phyloP scores from a whole-genome alignment of 2,113 vertebrate genomes.

The Narcine bancroftii region DNA sequence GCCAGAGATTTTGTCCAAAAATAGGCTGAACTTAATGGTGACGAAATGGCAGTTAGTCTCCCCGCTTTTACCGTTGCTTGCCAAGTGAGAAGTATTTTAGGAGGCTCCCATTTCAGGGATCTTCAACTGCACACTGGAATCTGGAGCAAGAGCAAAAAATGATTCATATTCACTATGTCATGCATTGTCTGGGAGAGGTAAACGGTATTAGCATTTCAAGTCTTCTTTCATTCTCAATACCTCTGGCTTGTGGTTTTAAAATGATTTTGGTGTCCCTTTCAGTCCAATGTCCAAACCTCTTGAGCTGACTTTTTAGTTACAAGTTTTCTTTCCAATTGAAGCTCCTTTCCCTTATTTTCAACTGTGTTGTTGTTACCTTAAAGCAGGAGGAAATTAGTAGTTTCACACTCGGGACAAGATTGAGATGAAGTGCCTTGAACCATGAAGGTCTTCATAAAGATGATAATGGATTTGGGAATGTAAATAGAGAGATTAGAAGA shows the following conservation, averaged over 20 bases:
- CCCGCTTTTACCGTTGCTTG: neutral
- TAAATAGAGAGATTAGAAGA: neutral
- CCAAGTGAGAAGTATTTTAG: neutral
- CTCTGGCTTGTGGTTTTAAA: neutral
- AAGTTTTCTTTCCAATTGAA: neutral
- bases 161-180: no score
- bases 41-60: neutral
- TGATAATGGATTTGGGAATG: neutral
- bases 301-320: neutral
- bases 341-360: neutral
- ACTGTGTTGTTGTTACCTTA: neutral
- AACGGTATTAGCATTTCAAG: no score
- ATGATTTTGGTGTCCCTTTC: neutral
- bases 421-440: neutral
- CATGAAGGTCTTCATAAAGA: neutral
- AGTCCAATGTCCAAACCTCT: neutral
- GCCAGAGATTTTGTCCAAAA: neutral
- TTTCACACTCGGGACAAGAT: neutral
- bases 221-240: neutral
- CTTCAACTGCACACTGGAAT: neutral
- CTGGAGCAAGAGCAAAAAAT: no score
- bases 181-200: no score
- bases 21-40: neutral
- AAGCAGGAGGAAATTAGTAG: neutral
- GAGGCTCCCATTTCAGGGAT: neutral